phyloP scores from a whole-genome alignment of 2,113 vertebrate genomes.

The Saguinus midas region DNA sequence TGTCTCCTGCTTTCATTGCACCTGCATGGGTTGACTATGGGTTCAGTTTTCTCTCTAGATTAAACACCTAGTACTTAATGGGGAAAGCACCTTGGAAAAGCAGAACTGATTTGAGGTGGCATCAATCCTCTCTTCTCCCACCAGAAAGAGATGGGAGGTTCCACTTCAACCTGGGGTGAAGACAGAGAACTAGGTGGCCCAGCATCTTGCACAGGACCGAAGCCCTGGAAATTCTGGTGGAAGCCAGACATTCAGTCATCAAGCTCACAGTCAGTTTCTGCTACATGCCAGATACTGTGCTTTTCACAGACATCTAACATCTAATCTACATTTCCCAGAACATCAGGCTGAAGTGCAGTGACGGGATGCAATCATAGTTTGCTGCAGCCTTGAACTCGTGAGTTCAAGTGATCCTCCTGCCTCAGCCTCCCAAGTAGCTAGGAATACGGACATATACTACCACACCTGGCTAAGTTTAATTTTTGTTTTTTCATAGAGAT shows the following conservation, averaged over 20 bases:
- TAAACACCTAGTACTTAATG: constrained; percentile 29
- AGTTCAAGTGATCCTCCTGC: too few species aligned
- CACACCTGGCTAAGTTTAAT: too few species aligned
- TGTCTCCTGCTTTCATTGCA: not conserved
- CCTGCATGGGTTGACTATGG: not conserved
- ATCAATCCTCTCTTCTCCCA: not conserved
- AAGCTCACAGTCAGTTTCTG: not conserved
- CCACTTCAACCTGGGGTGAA: not conserved
- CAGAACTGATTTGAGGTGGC: not conserved
- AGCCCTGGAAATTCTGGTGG: not conserved
- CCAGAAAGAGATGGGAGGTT: not conserved
- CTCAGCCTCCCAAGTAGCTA: too few species aligned
- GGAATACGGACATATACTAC: too few species aligned
- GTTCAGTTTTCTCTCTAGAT: constrained; percentile 7
- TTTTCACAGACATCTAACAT: not conserved
- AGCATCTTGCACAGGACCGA: not conserved
- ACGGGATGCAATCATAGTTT: too few species aligned
- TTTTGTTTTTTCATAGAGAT: too few species aligned
- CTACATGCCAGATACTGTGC: not conserved
- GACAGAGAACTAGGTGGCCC: not conserved
- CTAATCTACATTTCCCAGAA: not conserved
- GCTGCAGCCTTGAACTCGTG: too few species aligned
- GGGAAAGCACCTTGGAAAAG: not conserved
- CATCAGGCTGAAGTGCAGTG: too few species aligned
- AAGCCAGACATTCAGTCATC: not conserved